phyloP scores from a whole-genome alignment of 2,888 invertebrate species.

The Hypena proboscidalis region DNA sequence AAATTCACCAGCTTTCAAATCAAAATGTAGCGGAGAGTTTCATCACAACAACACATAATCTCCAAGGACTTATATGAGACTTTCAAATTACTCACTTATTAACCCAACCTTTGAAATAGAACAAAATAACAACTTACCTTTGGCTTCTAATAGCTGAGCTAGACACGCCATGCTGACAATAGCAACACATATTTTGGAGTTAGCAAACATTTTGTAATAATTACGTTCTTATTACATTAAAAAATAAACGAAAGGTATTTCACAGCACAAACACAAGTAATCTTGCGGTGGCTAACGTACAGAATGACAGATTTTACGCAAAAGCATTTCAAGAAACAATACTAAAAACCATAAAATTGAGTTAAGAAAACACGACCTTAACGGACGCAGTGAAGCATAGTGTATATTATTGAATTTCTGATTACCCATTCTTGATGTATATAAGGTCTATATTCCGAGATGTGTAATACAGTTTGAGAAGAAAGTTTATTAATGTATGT shows the following conservation, averaged over 20 bases:
- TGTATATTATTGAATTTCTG: constrained; percentile 19
- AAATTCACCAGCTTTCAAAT: not conserved
- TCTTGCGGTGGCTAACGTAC: constrained; percentile 34
- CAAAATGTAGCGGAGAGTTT: not conserved
- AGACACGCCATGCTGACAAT: constrained; percentile 22
- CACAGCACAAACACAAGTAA: constrained; percentile 25
- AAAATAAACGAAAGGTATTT: constrained; percentile 19
- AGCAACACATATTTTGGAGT: constrained; percentile 22
- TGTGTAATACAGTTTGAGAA: too few relatives aligned
- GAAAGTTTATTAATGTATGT: too few relatives aligned
- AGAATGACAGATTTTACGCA: constrained; percentile 45
- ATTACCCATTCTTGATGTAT: constrained; percentile 19
- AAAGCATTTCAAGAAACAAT: constrained; percentile 38
- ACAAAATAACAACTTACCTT: constrained; percentile 29
- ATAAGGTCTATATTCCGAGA: too few relatives aligned
- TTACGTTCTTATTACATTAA: constrained; percentile 11
- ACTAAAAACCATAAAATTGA: constrained; percentile 31
- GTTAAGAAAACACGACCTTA: constrained; percentile 39
- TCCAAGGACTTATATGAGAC: constrained; percentile 3
- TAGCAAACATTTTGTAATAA: constrained; percentile 33
- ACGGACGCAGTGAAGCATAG: constrained; percentile 30
- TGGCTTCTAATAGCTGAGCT: constrained; percentile 25
- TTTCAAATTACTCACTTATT: constrained; percentile 3
- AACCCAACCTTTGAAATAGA: not conserved
- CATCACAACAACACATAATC: not conserved